Evolutionary conservation across 2,113 vertebrate species (phyloP).

Genomic region (Odontesthes bonariensis): DNA sequence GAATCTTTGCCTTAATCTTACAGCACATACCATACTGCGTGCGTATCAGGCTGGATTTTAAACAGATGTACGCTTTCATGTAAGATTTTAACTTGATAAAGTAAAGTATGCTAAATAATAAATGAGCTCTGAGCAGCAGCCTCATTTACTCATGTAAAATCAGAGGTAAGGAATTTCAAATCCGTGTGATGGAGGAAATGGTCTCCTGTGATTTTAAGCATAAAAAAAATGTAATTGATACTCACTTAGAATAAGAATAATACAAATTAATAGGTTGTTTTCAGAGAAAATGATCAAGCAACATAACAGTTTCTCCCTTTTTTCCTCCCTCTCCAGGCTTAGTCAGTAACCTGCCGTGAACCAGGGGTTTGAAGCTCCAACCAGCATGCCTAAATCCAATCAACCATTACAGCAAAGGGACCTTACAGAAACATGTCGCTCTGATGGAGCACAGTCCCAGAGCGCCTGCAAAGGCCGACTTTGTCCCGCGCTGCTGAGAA

Average conservation of each 20-base stretch:
- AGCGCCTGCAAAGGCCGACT: too few relatives aligned
- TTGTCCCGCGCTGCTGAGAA: neutral
- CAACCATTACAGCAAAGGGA: neutral
- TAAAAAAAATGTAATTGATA: neutral
- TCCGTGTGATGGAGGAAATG: too few relatives aligned
- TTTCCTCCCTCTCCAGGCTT: too few relatives aligned
- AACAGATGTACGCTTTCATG: neutral
- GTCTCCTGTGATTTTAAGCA: neutral
- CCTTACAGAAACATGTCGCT: neutral
- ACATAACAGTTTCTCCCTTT: too few relatives aligned
- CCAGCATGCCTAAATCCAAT: slow-evolving; percentile 1
- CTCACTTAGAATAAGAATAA: too few relatives aligned
- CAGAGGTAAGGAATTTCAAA: neutral
- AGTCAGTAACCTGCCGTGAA: too few relatives aligned
- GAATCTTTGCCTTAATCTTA: neutral
- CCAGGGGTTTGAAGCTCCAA: neutral
- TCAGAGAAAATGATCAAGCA: too few relatives aligned
- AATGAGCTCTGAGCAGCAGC: neutral
- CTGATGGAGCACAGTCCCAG: too few relatives aligned
- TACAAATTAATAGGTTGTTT: too few relatives aligned
- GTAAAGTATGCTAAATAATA: slow-evolving; percentile 2
- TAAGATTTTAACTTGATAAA: neutral
- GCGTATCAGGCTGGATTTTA: neutral
- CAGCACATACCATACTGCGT: neutral
- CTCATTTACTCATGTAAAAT: too few relatives aligned